phyloP scores from a whole-genome alignment of 2,113 vertebrate species.

The Odontesthes bonariensis region DNA sequence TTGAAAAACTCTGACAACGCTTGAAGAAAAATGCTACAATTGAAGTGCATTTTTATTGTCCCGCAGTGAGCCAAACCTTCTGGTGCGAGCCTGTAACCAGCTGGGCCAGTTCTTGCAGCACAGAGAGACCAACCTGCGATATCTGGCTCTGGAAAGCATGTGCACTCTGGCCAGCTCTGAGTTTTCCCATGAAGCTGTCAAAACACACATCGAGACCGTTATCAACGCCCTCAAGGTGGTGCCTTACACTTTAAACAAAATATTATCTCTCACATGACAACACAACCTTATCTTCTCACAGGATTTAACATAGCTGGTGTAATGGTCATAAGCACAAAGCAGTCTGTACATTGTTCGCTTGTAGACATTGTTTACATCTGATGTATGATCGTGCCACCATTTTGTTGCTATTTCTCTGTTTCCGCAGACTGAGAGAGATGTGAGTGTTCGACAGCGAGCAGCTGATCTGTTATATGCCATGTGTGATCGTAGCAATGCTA shows the following conservation, averaged over 20 bases:
- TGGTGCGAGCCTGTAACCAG: conserved; percentile 87
- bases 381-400: no score
- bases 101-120: conserved; percentile 89
- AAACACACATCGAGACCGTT: conserved; percentile 88
- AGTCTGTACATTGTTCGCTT: no score
- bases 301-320: neutral
- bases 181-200: conserved; percentile 87
- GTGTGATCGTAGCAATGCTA: conserved; percentile 94
- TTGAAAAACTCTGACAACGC: no score
- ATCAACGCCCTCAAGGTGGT: conserved; percentile 88
- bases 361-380: no score
- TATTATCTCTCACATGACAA: neutral
- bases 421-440: conserved; percentile 90
- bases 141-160: conserved; percentile 89
- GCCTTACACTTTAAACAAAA: neutral
- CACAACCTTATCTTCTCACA: neutral
- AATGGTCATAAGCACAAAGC: neutral
- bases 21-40: neutral
- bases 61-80: conserved; percentile 84
- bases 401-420: neutral
- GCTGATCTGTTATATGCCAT: conserved; percentile 94
- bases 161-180: conserved; percentile 86
- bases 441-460: conserved; percentile 91
- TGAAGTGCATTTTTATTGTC: neutral
- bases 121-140: conserved; percentile 88